Base-by-base conservation (phyloP, 2,113 vertebrate genomes). In the Mesembrinibis cayennensis region DNA sequence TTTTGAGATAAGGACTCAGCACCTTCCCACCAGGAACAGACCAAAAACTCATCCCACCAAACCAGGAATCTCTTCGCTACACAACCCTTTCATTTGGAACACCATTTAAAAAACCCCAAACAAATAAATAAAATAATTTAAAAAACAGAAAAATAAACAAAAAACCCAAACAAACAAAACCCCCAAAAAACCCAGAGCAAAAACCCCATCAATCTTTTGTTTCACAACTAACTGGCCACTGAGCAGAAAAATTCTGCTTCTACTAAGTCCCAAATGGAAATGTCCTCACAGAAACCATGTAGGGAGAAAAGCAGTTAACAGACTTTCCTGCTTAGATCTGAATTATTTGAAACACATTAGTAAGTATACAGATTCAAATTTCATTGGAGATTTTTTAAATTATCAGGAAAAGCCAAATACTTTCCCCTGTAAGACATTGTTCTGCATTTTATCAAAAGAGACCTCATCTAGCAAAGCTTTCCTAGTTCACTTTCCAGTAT, bases 41-140 rank as follows among this genome's bases (percentile, higher is more conserved):
- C 76, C 16, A 82, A 92, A 85, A 71, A 8, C 34, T 73, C 42
- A 89, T 14, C 17, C 34, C 50, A n/a, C 23, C 30, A 32, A 78
- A 82, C 15, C 5, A 87, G 23, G 5, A 70, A 45, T 47, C 69
- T 58, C 45, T 81, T 74, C 25, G 36, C 13, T 44, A 81, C 16
- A 70, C 29, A 82, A 79, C 13, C 15, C 13, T 59, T 91, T 32
- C 32, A 74, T n/a, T 6, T 70, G 25, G 21, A 76, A 82, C 8
- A 40, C 7, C 1, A 10, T 11, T 69, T n/a, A 90, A 71, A 18
- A 70, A 45, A 16, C 1, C 0, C 1, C 27, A 70, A 11, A 1
- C 6, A 34, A 42, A 6, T 4, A 8, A 71, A 38, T 2, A 2
- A 44, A 52, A 10, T 21, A 82, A 32, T 42, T 4, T 16, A 52